Evolutionary conservation across 2,797 vertebrate genomes (phyloP).

Genomic region (Cyclura pinguis): DNA sequence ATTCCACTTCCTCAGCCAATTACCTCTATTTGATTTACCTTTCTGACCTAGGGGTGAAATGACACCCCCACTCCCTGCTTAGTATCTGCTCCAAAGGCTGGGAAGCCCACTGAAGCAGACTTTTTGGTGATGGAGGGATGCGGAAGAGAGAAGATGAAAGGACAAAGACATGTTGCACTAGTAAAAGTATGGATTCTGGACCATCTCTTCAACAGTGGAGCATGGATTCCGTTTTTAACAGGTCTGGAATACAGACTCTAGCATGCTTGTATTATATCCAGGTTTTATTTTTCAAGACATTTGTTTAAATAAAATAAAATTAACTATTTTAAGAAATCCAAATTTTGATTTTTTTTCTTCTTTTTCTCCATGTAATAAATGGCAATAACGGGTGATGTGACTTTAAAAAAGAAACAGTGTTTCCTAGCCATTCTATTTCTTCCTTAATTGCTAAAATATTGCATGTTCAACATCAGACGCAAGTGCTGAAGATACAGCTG

Average conservation of each 20-base stretch:
- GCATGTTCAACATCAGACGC: not conserved
- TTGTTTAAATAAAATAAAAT: not conserved
- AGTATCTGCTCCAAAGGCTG: too few relatives aligned
- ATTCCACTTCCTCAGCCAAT: too few relatives aligned
- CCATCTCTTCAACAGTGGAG: not conserved
- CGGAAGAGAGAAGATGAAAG: too few relatives aligned
- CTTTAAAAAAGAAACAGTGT: not conserved
- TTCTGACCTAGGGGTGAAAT: too few relatives aligned
- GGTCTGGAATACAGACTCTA: not conserved
- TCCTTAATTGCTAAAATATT: conserved; percentile 16
- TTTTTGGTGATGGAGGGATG: too few relatives aligned
- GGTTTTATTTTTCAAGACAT: not conserved
- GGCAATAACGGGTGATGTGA: not conserved
- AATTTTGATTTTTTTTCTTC: not conserved
- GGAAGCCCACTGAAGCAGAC: too few relatives aligned
- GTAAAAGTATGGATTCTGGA: too few relatives aligned
- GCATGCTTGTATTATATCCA: not conserved
- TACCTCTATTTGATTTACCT: too few relatives aligned
- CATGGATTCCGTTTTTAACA: not conserved
- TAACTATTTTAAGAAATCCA: not conserved
- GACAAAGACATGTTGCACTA: too few relatives aligned
- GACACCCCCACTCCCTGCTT: too few relatives aligned
- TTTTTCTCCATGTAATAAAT: not conserved
- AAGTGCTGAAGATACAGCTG: not conserved
- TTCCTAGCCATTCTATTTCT: not conserved